These are phyloP conservation scores for Limonius californicus DNA, from an alignment of 1,140 invertebrate genomes.

Conservation along the genomic window DNA sequence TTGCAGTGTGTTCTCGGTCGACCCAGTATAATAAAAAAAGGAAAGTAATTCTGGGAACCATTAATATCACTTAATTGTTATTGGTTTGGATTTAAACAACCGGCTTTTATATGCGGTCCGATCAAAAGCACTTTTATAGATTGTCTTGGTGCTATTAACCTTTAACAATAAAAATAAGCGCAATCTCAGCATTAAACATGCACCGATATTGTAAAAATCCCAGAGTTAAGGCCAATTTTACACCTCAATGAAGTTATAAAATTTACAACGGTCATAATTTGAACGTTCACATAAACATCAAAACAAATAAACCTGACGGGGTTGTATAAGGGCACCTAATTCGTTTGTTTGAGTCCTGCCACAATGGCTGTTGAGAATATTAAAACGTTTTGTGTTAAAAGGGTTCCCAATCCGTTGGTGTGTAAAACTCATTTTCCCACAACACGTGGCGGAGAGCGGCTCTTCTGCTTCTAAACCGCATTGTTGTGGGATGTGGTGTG, in stretches of 20 bases:
- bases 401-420: background rate
- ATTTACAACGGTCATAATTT: slow-evolving; percentile 7
- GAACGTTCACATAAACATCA: slow-evolving; percentile 8
- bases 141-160: background rate
- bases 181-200: background rate
- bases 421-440: slow-evolving; percentile 2
- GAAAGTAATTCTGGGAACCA: background rate
- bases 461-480: background rate
- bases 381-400: slow-evolving; percentile 9
- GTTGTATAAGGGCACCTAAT: background rate
- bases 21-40: no score
- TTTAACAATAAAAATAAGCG: slow-evolving; percentile 3
- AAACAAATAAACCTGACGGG: slow-evolving; percentile 12
- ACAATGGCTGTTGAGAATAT: background rate
- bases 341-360: background rate
- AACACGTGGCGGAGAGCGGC: background rate
- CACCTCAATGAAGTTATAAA: slow-evolving; percentile 11
- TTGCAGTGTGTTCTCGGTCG: no score
- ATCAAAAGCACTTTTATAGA: slow-evolving; percentile 7
- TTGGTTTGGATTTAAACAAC: background rate
- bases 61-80: slow-evolving; percentile 1
- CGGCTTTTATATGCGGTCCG: background rate
- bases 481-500: background rate
- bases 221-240: slow-evolving; percentile 4
- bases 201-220: background rate